Percentiles rank a stretch among this genome's conserved stretches.
These are phyloP conservation scores for Pitangus sulphuratus DNA, from an alignment of 2,797 vertebrate species.

Conservation along the genomic window DNA sequence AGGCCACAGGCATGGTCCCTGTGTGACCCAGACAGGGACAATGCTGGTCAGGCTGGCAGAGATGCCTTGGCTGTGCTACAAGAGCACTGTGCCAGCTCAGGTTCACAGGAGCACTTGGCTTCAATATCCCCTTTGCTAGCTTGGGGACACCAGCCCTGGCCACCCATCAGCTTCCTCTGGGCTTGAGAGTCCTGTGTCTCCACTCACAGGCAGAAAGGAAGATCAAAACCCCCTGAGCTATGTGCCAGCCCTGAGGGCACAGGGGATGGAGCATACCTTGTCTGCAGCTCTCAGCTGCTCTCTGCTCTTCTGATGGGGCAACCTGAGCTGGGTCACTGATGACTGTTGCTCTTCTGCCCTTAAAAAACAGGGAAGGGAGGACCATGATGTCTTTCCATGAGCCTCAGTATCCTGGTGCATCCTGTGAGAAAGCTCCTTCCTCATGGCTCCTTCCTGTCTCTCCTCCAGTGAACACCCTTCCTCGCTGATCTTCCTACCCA, in stretches of 20 bases:
- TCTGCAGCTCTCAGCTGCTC: background rate
- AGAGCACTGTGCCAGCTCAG: background rate
- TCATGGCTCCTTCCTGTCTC: background rate
- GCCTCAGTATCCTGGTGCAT: background rate
- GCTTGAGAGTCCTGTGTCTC: background rate
- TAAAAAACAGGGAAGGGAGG: background rate
- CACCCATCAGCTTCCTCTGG: background rate
- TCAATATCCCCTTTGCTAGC: background rate
- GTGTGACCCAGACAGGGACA: background rate
- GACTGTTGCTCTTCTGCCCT: background rate
- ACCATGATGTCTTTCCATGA: background rate
- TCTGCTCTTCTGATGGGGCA: background rate
- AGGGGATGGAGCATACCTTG: background rate
- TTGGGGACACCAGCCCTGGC: background rate
- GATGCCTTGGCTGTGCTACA: background rate
- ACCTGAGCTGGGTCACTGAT: background rate
- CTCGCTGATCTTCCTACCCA: background rate
- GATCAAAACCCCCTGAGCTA: background rate
- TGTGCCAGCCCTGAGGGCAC: background rate
- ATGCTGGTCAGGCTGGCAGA: background rate
- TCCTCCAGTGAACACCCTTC: background rate
- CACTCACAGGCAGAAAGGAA: background rate
- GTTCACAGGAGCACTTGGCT: background rate
- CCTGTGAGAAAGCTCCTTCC: background rate
- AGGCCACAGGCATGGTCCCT: background rate